Base-by-base conservation (phyloP, 2,113 vertebrate species). In the Python bivittatus region DNA sequence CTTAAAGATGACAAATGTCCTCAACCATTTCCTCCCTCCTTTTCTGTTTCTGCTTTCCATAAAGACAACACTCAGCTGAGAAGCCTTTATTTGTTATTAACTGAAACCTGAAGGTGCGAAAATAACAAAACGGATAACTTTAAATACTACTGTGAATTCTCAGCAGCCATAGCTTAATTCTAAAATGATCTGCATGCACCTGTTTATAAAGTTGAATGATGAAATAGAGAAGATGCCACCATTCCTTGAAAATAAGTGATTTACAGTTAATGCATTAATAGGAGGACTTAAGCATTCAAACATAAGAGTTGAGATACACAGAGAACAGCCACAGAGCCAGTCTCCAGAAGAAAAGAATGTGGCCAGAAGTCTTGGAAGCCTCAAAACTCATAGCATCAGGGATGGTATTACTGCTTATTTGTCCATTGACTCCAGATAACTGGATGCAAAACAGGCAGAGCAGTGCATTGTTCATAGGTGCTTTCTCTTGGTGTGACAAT, bases 131-230 rank as follows among this genome's bases (percentile, higher is more conserved):
- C 22, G 4, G 33, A 57, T 61, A 53, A 38, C 44, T 84, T 89
- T 53, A 92, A 89, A 42, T 38, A 12, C 48, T 42, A 60, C 57
- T 54, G 61, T 64, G 57, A 92, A 64, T 89, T 84, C 56, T 92
- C 44, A 64, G 72, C 52, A 61, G 38, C 17, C 17, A 5, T n/a
- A 84, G 42, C 38, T 92, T 88, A 92, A 60, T 84, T 54, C 87
- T 88, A 84, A 84, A 89, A 89, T 84, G 56, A 29, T 53, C 57
- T 89, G 54, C 61, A 44, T 20, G 38, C 44, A 60, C 68, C 56
- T 89, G 56, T 84, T 92, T 89, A 89, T 89, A 84, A 84, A 92
- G 88, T 88, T 68, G 86, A 83, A 88, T 25, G n/a, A 54, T 89
- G 42, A 58, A 54, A 64, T 54, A 83, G 44, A 89, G 61, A 89